Evolutionary conservation across 2,888 invertebrate genomes (phyloP).

Genomic region (Hofmannophila pseudospretella): DNA sequence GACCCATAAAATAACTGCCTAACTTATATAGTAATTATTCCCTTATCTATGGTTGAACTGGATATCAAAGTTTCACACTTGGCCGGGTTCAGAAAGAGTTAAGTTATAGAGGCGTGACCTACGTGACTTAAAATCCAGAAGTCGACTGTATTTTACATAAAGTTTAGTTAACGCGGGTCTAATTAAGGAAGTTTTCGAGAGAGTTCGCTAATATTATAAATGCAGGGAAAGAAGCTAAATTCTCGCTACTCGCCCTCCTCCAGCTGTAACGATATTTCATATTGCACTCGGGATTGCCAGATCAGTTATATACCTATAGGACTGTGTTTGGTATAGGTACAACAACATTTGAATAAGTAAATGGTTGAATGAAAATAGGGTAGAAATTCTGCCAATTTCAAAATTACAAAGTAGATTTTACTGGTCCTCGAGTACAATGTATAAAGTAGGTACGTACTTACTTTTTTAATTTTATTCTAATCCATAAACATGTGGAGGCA

Average conservation of each 20-base stretch:
- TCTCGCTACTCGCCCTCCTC: constrained; percentile 24
- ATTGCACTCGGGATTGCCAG: constrained; percentile 17
- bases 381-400: too few species aligned
- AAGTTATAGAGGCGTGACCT: constrained; percentile 42
- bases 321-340: not conserved
- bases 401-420: too few species aligned
- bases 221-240: constrained; percentile 51
- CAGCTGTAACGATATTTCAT: constrained; percentile 42
- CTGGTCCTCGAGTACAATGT: too few species aligned
- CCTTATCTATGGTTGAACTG: constrained; percentile 14
- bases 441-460: too few species aligned
- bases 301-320: not conserved
- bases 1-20: constrained; percentile 25
- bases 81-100: constrained; percentile 35
- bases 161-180: constrained; percentile 57
- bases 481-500: too few species aligned
- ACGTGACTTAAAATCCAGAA: constrained; percentile 55
- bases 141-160: constrained; percentile 54
- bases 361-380: too few species aligned
- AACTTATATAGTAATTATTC: constrained; percentile 14
- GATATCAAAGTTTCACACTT: constrained; percentile 37
- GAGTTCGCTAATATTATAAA: constrained; percentile 59
- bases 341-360: too few species aligned
- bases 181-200: constrained; percentile 53
- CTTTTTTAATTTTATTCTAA: too few species aligned